A percentile compares a stretch with the other conserved stretches of the same genome.
Conservation (phyloP, 2,888 invertebrate genomes). For the Ochropacha duplaris region DNA sequence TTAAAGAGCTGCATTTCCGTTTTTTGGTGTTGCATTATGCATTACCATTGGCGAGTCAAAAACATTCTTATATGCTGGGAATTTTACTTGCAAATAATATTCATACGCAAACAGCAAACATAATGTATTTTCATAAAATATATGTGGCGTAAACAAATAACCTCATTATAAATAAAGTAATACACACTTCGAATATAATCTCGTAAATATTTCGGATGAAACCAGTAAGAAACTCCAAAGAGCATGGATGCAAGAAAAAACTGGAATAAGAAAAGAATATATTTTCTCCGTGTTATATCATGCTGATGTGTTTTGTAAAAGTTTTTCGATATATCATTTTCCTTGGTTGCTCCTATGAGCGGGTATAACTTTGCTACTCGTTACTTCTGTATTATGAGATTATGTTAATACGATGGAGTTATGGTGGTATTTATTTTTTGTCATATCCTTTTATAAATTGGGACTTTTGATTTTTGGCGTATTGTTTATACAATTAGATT, state of each 20-base stretch:
- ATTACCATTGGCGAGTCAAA: background rate
- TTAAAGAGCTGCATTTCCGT: background rate
- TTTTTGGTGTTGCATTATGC: background rate
- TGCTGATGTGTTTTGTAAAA: conserved; percentile 49
- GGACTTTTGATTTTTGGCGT: background rate
- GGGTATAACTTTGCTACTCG: conserved; percentile 26
- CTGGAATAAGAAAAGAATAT: conserved; percentile 17
- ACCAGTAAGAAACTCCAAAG: conserved; percentile 18
- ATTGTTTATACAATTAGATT: background rate
- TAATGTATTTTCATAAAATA: background rate
- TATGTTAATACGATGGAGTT: conserved; percentile 6
- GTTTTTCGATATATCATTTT: conserved; percentile 53
- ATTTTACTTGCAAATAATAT: background rate
- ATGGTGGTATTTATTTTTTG: background rate
- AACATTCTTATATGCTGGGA: background rate
- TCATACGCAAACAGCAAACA: background rate
- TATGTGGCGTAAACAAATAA: conserved; percentile 5
- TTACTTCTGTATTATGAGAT: conserved; percentile 13
- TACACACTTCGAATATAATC: conserved; percentile 20
- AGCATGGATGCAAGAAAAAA: conserved; percentile 24
- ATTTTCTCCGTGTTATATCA: conserved; percentile 28
- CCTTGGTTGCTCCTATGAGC: conserved; percentile 22
- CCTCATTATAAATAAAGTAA: conserved; percentile 9
- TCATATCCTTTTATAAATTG: background rate
- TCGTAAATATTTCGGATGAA: conserved; percentile 18